Evolutionary conservation across 2,888 invertebrate species (phyloP).

Genomic region (Arge pagana): DNA sequence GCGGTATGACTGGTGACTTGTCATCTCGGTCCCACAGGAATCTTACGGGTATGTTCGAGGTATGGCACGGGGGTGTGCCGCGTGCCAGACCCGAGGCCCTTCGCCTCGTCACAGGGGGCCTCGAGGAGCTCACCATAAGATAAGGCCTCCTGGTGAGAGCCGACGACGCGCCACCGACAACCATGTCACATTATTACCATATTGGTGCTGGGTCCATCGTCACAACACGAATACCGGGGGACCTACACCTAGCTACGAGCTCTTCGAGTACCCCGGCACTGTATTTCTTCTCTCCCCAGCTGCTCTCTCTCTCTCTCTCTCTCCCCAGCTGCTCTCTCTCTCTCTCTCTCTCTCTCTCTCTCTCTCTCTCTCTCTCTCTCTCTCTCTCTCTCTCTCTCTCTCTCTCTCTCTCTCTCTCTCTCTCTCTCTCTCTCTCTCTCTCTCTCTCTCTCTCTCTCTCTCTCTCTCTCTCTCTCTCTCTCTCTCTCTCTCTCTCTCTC

Average conservation of each 20-base stretch:
- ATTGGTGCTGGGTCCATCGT: slow-evolving; percentile 53
- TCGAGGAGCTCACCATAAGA: slow-evolving; percentile 46
- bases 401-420: slow-evolving; percentile 4
- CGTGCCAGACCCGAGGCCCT: slow-evolving; percentile 51
- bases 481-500: slow-evolving; percentile 32
- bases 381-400: slow-evolving; percentile 25
- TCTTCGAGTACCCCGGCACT: too few relatives aligned
- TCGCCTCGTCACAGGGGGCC: slow-evolving; percentile 53
- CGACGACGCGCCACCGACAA: slow-evolving; percentile 57
- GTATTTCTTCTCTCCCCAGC: too few relatives aligned
- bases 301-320: slow-evolving; percentile 22
- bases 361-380: slow-evolving; percentile 11
- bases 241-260: slow-evolving; percentile 16
- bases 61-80: slow-evolving; percentile 51
- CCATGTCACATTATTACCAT: slow-evolving; percentile 57
- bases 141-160: slow-evolving; percentile 54
- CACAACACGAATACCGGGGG: slow-evolving; percentile 44
- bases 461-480: too few relatives aligned
- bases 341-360: slow-evolving; percentile 11
- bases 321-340: too few relatives aligned
- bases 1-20: slow-evolving; percentile 22
- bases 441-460: too few relatives aligned
- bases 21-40: slow-evolving; percentile 34
- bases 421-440: neutral
- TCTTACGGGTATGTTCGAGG: slow-evolving; percentile 34